These are phyloP conservation scores for Gari tellinella DNA, from an alignment of 2,888 invertebrate species.

Conservation along the genomic window DNA sequence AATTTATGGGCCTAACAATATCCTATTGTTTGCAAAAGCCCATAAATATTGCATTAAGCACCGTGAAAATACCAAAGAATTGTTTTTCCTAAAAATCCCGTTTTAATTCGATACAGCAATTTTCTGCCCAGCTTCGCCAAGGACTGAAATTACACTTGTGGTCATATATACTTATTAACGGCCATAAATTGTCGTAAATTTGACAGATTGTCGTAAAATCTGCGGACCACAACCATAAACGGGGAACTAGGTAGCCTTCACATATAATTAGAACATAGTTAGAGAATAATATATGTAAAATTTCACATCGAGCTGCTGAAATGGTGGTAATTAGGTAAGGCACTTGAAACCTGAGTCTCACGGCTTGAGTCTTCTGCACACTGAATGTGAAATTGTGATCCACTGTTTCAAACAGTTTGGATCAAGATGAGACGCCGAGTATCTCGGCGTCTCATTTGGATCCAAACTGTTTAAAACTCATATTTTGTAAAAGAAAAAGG, in stretches of 20 bases:
- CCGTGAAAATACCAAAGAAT: conserved; percentile 55
- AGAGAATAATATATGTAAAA: conserved; percentile 65
- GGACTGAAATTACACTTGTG: conserved; percentile 54
- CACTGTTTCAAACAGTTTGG: too few species aligned
- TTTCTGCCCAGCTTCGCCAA: conserved; percentile 48
- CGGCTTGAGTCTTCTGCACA: too few species aligned
- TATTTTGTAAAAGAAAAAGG: too few species aligned
- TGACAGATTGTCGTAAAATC: conserved; percentile 63
- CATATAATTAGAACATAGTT: conserved; percentile 66
- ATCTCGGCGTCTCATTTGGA: too few species aligned
- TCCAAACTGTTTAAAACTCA: too few species aligned
- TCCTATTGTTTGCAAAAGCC: conserved; percentile 28
- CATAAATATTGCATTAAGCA: conserved; percentile 56
- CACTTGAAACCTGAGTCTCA: conserved; percentile 48
- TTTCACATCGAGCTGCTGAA: conserved; percentile 51
- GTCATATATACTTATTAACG: conserved; percentile 65
- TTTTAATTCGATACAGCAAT: conserved; percentile 54
- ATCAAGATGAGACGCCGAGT: too few species aligned
- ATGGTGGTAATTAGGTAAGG: conserved; percentile 51
- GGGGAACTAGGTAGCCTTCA: conserved; percentile 55
- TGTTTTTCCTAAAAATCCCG: conserved; percentile 35
- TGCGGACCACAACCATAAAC: conserved; percentile 59
- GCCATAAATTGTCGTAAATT: conserved; percentile 63
- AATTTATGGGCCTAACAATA: conserved; percentile 37
- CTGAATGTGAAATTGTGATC: too few species aligned